These are phyloP conservation scores for Brachionus manjavacas DNA, from an alignment of 1,140 invertebrate genomes.

Conservation along the genomic window DNA sequence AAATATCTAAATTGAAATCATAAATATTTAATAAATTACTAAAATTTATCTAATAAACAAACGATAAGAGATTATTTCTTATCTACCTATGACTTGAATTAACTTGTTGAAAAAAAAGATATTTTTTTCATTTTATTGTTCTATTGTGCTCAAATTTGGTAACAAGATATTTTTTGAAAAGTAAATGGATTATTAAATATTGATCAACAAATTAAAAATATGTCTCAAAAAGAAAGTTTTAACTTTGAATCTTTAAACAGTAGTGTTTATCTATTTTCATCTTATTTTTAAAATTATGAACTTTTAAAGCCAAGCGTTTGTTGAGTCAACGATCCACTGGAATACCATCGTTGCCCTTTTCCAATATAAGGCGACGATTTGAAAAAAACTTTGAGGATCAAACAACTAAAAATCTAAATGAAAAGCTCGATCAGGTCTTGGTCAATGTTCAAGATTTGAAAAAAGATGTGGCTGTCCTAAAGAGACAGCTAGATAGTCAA, in stretches of 20 bases:
- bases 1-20: too few species aligned
- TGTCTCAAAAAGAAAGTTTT: background rate
- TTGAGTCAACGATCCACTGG: background rate
- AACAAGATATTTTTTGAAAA: too few species aligned
- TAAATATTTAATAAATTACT: too few species aligned
- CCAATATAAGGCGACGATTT: background rate
- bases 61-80: too few species aligned
- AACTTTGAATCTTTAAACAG: background rate
- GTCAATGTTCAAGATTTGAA: background rate
- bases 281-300: background rate
- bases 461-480: background rate
- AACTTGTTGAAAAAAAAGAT: too few species aligned
- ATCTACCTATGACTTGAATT: too few species aligned
- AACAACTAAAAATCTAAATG: background rate
- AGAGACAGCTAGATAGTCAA: background rate
- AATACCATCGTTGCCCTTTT: background rate
- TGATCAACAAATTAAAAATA: background rate
- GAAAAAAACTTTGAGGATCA: background rate
- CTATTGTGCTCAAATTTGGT: too few species aligned
- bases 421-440: background rate
- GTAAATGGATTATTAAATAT: too few species aligned
- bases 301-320: background rate
- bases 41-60: too few species aligned
- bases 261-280: background rate
- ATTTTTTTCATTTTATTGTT: too few species aligned